Conservation (phyloP, 2,888 invertebrate genomes). For the Drosophila incognita region DNA sequence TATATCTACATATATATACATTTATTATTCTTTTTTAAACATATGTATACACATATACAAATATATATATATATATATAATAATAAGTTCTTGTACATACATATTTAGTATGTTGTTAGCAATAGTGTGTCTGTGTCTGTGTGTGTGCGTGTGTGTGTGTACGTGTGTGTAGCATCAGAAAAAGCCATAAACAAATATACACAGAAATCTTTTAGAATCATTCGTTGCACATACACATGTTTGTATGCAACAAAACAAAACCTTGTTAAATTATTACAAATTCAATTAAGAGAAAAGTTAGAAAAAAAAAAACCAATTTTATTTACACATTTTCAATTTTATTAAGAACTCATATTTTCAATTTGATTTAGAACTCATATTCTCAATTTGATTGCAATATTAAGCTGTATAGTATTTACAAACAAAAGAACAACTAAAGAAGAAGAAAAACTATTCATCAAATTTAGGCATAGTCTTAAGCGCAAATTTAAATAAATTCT, state of each 20-base stretch:
- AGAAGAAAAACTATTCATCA: neutral
- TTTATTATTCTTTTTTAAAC: neutral
- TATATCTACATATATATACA: slow-evolving; percentile 5
- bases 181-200: slow-evolving; percentile 18
- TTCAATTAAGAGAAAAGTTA: neutral
- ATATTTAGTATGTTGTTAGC: neutral
- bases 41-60: neutral
- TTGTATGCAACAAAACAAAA: neutral
- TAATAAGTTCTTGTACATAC: slow-evolving; percentile 21
- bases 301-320: neutral
- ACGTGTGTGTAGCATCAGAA: neutral
- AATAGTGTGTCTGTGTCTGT: neutral
- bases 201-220: neutral
- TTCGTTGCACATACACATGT: neutral
- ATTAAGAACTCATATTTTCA: neutral
- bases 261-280: slow-evolving; percentile 11
- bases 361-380: neutral
- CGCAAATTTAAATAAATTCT: slow-evolving; percentile 15
- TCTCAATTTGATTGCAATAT: slow-evolving; percentile 5
- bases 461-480: slow-evolving; percentile 7
- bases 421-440: neutral
- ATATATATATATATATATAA: neutral
- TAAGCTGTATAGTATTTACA: slow-evolving; percentile 7
- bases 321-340: neutral
- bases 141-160: slow-evolving; percentile 1